Conservation (phyloP, 2,113 vertebrate genomes). For the Halichoeres trimaculatus region DNA sequence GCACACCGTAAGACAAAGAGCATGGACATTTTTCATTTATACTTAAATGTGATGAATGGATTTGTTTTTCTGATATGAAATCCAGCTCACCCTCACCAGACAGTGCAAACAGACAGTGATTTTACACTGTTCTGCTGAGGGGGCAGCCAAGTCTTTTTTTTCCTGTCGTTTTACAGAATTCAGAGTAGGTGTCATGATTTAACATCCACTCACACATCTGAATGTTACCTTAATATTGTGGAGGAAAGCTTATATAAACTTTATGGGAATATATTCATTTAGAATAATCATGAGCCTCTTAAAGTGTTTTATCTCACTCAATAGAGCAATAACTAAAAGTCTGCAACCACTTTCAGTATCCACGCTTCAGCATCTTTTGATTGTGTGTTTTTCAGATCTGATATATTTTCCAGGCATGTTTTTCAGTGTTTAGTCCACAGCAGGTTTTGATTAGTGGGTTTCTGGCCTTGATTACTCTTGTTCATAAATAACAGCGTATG, state of each 20-base stretch:
- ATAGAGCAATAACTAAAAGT: slow-evolving; percentile 31
- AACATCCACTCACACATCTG: slow-evolving; percentile 19
- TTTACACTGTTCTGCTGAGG: slow-evolving; percentile 28
- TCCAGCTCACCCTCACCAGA: slow-evolving; percentile 45
- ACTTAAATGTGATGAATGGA: slow-evolving; percentile 58
- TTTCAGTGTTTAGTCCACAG: slow-evolving; percentile 63
- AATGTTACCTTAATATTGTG: slow-evolving; percentile 1
- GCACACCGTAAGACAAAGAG: slow-evolving; percentile 53
- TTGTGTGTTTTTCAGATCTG: neutral
- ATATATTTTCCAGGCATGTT: slow-evolving; percentile 70
- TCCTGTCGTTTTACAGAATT: neutral
- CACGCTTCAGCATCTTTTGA: slow-evolving; percentile 31
- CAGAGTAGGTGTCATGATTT: neutral
- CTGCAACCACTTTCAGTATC: slow-evolving; percentile 30
- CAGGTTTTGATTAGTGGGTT: slow-evolving; percentile 74
- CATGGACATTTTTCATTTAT: slow-evolving; percentile 41
- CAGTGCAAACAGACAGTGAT: slow-evolving; percentile 27
- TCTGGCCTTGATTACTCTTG: slow-evolving; percentile 61
- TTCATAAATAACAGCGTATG: slow-evolving; percentile 73
- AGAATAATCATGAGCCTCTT: slow-evolving; percentile 15
- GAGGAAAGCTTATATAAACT: neutral
- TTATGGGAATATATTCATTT: neutral
- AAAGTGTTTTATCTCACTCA: slow-evolving; percentile 5
- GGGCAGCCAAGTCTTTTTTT: neutral
- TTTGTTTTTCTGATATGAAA: slow-evolving; percentile 53